Base-by-base conservation (phyloP, 1,140 invertebrate species). In the Microplitis mediator region DNA sequence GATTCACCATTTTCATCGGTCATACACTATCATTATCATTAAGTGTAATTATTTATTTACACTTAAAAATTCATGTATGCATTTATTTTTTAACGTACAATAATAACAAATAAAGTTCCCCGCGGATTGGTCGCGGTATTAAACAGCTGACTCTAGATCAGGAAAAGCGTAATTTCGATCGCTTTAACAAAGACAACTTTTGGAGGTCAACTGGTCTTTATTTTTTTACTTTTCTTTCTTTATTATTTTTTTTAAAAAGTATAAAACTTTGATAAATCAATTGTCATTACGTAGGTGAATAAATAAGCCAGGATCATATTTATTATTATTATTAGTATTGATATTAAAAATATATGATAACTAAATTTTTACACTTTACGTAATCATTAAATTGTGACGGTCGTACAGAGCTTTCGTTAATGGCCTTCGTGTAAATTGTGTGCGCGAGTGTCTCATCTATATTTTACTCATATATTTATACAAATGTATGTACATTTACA, bases 111-210 rank as follows among this genome's bases (percentile, higher is more conserved):
- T 23, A 67, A 3, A 67, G 65, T 54, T 50, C 23, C 16, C 14
- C 50, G 52, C 50, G 65, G 58, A 61, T 61, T 63, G 34, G 36
- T 14, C 62, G 39, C 66, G 35, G 36, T 39, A 39, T 39, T 39
- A 34, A 68, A 68, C 66, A 68, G 66, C 66, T 68, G 66, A 68
- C 66, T 54, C 34, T 34, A 32, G 13, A 56, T 6, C 6, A 51
- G 56, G 64, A 74, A 70, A 74, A 70, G 68, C 69, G 73, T 68
- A 74, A 74, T 71, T 74, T 74, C 73, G 73, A 74, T 74, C 68
- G 69, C 62, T 35, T 23, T 52, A 13, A 32, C 34, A 36, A 58
- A 70, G 69, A 45, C 23, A 51, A 56, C 52, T 69, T 34, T 54
- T 70, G 62, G 73, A 71, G 73, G 73, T 74, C 64, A 71, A 34